Evolutionary conservation across 2,888 invertebrate species (phyloP).

Genomic region (Drosophila mayaguana): DNA sequence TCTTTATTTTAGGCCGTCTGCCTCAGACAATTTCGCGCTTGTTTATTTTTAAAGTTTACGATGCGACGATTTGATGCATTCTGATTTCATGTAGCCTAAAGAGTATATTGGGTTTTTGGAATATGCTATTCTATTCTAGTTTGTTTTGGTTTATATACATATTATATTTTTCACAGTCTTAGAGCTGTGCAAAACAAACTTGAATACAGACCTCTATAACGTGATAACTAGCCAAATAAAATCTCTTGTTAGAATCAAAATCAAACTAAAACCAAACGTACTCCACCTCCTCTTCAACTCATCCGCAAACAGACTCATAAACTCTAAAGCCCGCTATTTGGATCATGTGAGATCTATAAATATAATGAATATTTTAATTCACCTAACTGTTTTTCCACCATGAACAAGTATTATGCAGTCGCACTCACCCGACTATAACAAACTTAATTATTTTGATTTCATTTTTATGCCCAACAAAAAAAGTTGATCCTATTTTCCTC

Average conservation of each 20-base stretch:
- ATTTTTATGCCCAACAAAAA: constrained; percentile 32
- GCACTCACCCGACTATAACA: not conserved
- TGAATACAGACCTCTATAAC: too few relatives aligned
- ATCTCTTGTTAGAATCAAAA: too few relatives aligned
- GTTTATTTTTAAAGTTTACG: constrained; percentile 73
- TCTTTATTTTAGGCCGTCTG: constrained; percentile 33
- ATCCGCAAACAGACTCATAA: not conserved
- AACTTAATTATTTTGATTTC: constrained; percentile 27
- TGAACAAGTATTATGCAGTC: not conserved
- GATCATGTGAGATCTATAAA: not conserved
- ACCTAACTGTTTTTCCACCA: not conserved
- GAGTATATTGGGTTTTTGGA: constrained; percentile 1
- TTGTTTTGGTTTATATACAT: too few relatives aligned
- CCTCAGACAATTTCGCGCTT: constrained; percentile 53
- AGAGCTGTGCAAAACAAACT: too few relatives aligned
- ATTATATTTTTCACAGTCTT: too few relatives aligned
- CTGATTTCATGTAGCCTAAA: not conserved
- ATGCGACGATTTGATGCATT: constrained; percentile 52
- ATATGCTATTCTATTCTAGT: too few relatives aligned
- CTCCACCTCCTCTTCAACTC: too few relatives aligned
- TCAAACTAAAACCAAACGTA: too few relatives aligned
- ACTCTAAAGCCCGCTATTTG: not conserved
- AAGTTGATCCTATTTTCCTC: constrained; percentile 26
- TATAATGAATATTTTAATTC: not conserved
- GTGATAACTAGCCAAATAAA: too few relatives aligned